phyloP scores from a whole-genome alignment of 2,797 vertebrate genomes.

The Spea hammondii region DNA sequence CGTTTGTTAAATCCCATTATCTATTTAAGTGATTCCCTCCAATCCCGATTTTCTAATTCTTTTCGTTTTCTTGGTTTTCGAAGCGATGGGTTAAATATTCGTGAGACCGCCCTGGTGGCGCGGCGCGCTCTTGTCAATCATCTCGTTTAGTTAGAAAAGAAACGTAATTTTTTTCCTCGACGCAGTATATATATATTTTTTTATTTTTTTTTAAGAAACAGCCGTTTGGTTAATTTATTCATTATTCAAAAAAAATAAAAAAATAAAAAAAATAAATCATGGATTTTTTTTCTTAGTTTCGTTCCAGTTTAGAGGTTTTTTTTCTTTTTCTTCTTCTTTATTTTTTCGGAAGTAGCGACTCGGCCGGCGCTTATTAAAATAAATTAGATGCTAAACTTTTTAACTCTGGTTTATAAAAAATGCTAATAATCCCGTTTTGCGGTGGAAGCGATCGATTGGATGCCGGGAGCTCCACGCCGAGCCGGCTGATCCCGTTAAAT shows the following conservation, averaged over 20 bases:
- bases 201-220: constrained; percentile 81
- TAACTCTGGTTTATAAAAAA: constrained; percentile 74
- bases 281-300: constrained; percentile 69
- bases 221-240: constrained; percentile 83
- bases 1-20: too few relatives aligned
- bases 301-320: constrained; percentile 68
- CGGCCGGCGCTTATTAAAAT: constrained; percentile 77
- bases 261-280: constrained; percentile 60
- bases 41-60: too few relatives aligned
- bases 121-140: too few relatives aligned
- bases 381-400: constrained; percentile 79
- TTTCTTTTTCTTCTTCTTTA: constrained; percentile 26
- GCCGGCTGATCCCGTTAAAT: constrained; percentile 77
- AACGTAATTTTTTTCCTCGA: too few relatives aligned
- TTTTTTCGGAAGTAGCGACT: constrained; percentile 64
- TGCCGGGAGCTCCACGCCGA: constrained; percentile 70
- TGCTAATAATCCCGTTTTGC: constrained; percentile 71
- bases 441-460: constrained; percentile 76
- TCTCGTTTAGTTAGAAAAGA: too few relatives aligned
- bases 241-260: constrained; percentile 81
- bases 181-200: too few relatives aligned
- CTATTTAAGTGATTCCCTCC: too few relatives aligned
- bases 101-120: too few relatives aligned
- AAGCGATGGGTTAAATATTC: too few relatives aligned
- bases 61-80: too few relatives aligned